Conservation (phyloP, 2,797 vertebrate species). For the Cirrhinus mrigala region DNA sequence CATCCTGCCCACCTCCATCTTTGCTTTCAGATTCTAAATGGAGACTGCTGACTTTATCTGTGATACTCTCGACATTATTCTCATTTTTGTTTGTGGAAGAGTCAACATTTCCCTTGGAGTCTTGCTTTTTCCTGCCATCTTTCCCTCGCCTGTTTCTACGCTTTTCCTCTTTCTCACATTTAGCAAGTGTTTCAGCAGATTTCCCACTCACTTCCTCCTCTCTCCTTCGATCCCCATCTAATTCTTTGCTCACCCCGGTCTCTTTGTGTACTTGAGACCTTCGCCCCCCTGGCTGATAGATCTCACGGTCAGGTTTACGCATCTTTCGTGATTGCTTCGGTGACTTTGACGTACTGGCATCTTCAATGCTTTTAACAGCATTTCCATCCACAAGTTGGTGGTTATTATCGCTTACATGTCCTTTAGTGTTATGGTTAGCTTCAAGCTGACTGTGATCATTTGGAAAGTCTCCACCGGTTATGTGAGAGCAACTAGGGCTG, state of each 20-base stretch:
- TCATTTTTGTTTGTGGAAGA: slow-evolving; percentile 14
- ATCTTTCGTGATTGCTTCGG: slow-evolving; percentile 74
- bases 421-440: background rate
- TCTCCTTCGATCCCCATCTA: slow-evolving; percentile 61
- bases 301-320: slow-evolving; percentile 92
- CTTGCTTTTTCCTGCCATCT: slow-evolving; percentile 65
- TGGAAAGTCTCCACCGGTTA: slow-evolving; percentile 52
- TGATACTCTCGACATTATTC: slow-evolving; percentile 73
- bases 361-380: slow-evolving; percentile 59
- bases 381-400: slow-evolving; percentile 15
- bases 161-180: slow-evolving; percentile 40
- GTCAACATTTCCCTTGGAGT: slow-evolving; percentile 34
- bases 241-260: slow-evolving; percentile 30
- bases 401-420: background rate
- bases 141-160: slow-evolving; percentile 41
- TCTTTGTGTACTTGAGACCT: slow-evolving; percentile 72
- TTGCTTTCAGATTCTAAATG: slow-evolving; percentile 69
- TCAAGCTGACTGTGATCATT: slow-evolving; percentile 24
- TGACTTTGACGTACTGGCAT: slow-evolving; percentile 50
- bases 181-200: slow-evolving; percentile 52
- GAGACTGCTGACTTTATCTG: slow-evolving; percentile 79
- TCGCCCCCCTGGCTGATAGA: slow-evolving; percentile 94
- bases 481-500: slow-evolving; percentile 43
- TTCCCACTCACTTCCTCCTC: slow-evolving; percentile 69
- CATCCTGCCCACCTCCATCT: slow-evolving; percentile 65